These are phyloP conservation scores for Coreoperca whiteheadi DNA, from an alignment of 2,113 vertebrate genomes.

Conservation along the genomic window DNA sequence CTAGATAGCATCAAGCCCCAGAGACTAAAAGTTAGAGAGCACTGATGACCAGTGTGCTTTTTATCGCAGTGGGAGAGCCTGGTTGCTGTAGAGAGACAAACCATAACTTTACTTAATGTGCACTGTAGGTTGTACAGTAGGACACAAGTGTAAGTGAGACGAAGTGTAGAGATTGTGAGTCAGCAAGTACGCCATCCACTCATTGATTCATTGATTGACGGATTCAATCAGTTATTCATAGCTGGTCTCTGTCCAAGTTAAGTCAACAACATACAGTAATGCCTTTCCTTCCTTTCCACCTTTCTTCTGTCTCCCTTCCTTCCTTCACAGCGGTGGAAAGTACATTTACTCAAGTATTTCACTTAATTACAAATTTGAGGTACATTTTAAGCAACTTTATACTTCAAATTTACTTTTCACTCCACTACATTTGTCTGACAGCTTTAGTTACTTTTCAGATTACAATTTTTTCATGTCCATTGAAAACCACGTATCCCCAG, in stretches of 20 bases:
- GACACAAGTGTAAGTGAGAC: neutral
- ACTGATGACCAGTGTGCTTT: constrained; percentile 43
- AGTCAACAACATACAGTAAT: neutral
- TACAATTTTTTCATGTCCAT: neutral
- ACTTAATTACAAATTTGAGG: neutral
- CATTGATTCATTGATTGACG: constrained; percentile 12
- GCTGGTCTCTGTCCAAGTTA: neutral
- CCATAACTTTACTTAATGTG: neutral
- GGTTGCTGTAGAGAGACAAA: neutral
- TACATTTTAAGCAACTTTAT: no score
- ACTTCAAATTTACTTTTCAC: no score
- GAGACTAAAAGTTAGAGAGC: constrained; percentile 43
- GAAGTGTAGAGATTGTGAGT: neutral
- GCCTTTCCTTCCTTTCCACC: no score
- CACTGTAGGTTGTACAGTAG: neutral
- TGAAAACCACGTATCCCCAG: neutral
- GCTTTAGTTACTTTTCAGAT: no score
- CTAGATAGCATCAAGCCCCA: constrained; percentile 55
- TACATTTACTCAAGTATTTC: neutral
- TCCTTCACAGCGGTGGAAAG: no score
- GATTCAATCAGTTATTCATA: neutral
- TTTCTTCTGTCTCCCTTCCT: no score
- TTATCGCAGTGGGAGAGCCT: constrained; percentile 15
- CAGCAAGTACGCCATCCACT: neutral
- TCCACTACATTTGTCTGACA: no score